Evolutionary conservation across 2,888 invertebrate species (phyloP), one percentile per base, ranked within the genome.

Genomic region (Nycteola revayana): DNA sequence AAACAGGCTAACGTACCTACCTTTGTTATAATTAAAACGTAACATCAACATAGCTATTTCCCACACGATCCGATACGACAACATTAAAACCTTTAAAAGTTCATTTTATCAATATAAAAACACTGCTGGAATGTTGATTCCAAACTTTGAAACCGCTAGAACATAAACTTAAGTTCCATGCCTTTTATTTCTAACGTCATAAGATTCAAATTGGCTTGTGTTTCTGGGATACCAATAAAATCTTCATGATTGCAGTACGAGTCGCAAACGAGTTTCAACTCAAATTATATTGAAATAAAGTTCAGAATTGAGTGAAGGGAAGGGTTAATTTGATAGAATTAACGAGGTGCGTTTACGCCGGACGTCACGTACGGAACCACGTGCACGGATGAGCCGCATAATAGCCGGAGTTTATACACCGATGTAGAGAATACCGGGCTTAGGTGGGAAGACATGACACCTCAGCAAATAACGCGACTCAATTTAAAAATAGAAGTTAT

Each of bases 311-410:
- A 21, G 7, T 7, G 7, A 5, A 5, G 14, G 14, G 5, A 14
- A 14, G 14, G 14, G 14, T 14, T 14, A 14, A 14, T 14, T 14
- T 21, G 18, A 22, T 11, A 5, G 14, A 2, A 3, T 7, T n/a
- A 21, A 21, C 2, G 7, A 21, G 7, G 7, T 21, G 21, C 17
- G 24, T 10, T 7, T 1, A 8, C 28, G 24, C 41, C 49, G 56
- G 56, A 47, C 38, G 49, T 52, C 56, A 52, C 56, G 55, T 55
- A 49, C 36, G 17, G 36, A 25, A 47, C 40, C 54, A 51, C 50
- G 49, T 49, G 42, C 40, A 41, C 41, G 36, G 24, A 33, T 33
- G 36, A 41, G 10, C 36, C 10, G 8, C 23, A 26, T 35, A 35
- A 45, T 36, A 32, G 5, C 7, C 7, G 4, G 14, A 11, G 11